Conservation (phyloP, 2,113 vertebrate species). For the Glareola pratincola region DNA sequence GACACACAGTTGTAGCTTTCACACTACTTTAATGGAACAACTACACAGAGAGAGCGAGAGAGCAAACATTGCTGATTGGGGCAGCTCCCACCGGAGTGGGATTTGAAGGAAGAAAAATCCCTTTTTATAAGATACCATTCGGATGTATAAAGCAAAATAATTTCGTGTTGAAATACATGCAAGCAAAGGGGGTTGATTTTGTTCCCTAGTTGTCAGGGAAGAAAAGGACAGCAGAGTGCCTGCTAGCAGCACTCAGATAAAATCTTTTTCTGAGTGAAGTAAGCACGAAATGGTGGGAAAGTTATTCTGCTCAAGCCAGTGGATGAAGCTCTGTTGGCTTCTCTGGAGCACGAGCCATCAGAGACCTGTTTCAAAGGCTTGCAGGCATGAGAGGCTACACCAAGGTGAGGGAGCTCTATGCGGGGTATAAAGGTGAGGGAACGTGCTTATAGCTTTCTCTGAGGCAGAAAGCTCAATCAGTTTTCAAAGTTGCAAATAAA, state of each 20-base stretch:
- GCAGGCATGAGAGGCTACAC: neutral
- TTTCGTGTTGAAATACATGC: neutral
- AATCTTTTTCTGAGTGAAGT: neutral
- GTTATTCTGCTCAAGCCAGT: neutral
- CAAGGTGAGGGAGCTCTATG: neutral
- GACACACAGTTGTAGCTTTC: constrained; percentile 37
- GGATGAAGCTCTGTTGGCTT: neutral
- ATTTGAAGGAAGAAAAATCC: neutral
- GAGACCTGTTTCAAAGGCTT: neutral
- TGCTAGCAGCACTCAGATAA: neutral
- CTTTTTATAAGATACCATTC: neutral
- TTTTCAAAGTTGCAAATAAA: constrained; percentile 23
- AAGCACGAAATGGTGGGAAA: neutral
- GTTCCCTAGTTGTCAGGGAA: neutral
- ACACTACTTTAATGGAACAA: constrained; percentile 27
- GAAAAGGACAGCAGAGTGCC: neutral
- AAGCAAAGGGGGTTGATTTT: neutral
- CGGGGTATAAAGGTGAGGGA: neutral
- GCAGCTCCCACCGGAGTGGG: neutral
- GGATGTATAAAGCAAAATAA: neutral
- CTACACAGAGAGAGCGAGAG: neutral
- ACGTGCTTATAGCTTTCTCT: neutral
- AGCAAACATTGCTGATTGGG: neutral
- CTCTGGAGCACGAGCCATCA: neutral
- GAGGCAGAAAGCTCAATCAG: neutral